Evolutionary conservation across 2,797 vertebrate genomes (phyloP).

Genomic region (Neosilurus hyrtlii): DNA sequence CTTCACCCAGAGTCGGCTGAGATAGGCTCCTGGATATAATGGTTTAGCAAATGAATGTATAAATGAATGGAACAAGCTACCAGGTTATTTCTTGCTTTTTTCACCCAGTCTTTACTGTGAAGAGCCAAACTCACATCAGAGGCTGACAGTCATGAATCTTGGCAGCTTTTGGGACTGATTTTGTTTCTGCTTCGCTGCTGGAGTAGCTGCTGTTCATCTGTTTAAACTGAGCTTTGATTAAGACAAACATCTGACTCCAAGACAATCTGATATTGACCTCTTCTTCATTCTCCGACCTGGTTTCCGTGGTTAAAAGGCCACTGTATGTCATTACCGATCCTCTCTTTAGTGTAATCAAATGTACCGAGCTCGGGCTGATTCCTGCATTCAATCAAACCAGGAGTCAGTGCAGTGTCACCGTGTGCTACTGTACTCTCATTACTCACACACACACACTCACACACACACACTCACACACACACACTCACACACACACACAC

Average conservation of each 20-base stretch:
- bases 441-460: background rate
- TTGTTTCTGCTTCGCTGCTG: constrained; percentile 6
- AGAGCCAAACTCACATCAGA: constrained; percentile 3
- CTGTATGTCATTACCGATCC: constrained; percentile 40
- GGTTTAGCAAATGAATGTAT: no score
- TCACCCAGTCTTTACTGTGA: background rate
- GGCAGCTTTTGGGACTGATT: constrained; percentile 30
- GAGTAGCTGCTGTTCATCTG: constrained; percentile 2
- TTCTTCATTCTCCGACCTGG: constrained; percentile 37
- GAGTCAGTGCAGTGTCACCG: constrained; percentile 39
- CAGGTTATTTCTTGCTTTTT: constrained; percentile 2
- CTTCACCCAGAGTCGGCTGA: no score
- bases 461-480: no score
- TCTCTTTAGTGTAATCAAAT: constrained; percentile 45
- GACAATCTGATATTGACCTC: constrained; percentile 45
- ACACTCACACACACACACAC: no score
- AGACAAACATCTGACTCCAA: constrained; percentile 34
- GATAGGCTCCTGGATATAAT: no score
- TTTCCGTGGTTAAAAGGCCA: constrained; percentile 24
- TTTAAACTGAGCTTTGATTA: constrained; percentile 49
- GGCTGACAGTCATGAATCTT: constrained; percentile 30
- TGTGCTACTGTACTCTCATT: constrained; percentile 22
- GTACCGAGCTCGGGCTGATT: constrained; percentile 30
- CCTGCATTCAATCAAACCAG: constrained; percentile 43
- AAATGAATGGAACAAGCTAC: background rate